Percentiles rank a stretch among this genome's conserved stretches.
Conservation (phyloP, 2,113 vertebrate species). For the Elachura formosa region DNA sequence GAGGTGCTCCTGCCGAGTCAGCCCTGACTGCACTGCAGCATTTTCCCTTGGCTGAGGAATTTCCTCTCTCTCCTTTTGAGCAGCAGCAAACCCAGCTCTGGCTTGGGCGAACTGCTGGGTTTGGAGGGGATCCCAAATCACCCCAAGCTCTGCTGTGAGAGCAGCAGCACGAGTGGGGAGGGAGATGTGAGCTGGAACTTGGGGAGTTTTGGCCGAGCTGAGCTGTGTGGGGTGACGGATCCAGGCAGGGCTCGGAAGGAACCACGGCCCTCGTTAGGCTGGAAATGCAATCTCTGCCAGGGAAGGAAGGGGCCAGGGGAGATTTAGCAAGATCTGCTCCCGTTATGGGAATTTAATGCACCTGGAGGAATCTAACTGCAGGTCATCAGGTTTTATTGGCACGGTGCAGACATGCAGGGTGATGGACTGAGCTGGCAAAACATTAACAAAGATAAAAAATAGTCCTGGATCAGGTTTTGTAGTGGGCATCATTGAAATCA, state of each 20-base stretch:
- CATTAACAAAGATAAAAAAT: slow-evolving; percentile 29
- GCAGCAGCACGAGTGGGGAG: accelerated
- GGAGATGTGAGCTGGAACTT: no score
- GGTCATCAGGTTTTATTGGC: slow-evolving; percentile 64
- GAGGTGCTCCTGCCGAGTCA: not conserved
- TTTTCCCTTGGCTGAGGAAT: not conserved
- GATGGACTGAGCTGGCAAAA: slow-evolving; percentile 57
- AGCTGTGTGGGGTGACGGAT: not conserved
- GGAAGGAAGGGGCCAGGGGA: slow-evolving; percentile 40
- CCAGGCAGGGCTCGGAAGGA: slow-evolving; percentile 7
- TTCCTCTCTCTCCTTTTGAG: not conserved
- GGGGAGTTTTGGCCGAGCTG: no score
- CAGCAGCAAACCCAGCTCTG: not conserved
- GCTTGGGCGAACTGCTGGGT: accelerated
- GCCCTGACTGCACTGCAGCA: slow-evolving; percentile 10
- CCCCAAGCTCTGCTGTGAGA: not conserved
- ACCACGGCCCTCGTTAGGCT: slow-evolving; percentile 19
- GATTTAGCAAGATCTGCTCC: slow-evolving; percentile 40
- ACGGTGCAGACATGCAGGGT: not conserved
- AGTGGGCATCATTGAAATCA: not conserved
- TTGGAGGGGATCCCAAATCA: not conserved
- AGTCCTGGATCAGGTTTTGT: not conserved
- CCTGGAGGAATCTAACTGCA: slow-evolving; percentile 61
- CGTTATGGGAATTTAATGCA: slow-evolving; percentile 64
- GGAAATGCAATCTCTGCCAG: slow-evolving; percentile 48